phyloP scores from a whole-genome alignment of 2,113 vertebrate species.

The Gobio gobio region DNA sequence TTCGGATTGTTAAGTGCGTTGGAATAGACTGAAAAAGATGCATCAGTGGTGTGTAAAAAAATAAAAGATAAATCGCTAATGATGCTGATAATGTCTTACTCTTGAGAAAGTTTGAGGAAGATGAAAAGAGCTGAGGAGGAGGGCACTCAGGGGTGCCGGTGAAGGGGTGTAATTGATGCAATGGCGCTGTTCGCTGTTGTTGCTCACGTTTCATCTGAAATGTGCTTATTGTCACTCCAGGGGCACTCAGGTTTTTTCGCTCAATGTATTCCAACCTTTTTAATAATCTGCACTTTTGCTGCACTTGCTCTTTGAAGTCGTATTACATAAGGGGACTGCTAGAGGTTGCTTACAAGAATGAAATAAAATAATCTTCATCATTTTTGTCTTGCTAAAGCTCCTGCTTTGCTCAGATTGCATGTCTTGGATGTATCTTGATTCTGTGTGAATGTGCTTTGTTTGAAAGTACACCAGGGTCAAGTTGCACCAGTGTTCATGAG shows the following conservation, averaged over 20 bases:
- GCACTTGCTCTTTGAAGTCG: constrained; percentile 52
- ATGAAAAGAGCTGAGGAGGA: constrained; percentile 31
- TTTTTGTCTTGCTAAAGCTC: constrained; percentile 43
- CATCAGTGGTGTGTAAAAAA: neutral
- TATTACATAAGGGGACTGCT: constrained; percentile 57
- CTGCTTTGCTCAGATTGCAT: neutral
- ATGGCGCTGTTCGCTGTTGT: constrained; percentile 44
- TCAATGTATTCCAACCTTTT: constrained; percentile 53
- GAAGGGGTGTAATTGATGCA: constrained; percentile 53
- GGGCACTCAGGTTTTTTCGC: constrained; percentile 42
- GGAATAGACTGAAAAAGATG: neutral
- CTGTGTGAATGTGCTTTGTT: neutral
- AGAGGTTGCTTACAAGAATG: constrained; percentile 40
- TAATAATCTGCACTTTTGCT: constrained; percentile 62
- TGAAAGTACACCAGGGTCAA: neutral
- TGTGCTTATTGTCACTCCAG: constrained; percentile 58
- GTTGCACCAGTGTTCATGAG: neutral
- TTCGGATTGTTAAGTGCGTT: neutral
- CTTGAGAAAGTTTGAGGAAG: constrained; percentile 33
- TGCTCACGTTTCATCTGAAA: constrained; percentile 43
- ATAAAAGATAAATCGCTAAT: constrained; percentile 50
- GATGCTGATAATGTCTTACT: constrained; percentile 48
- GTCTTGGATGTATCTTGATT: constrained; percentile 1
- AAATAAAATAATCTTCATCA: constrained; percentile 46
- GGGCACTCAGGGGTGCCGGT: constrained; percentile 50